A percentile compares a stretch with the other conserved stretches of the same genome.
Conservation (phyloP, 2,888 invertebrate species). For the Balanococcus diminutus region DNA sequence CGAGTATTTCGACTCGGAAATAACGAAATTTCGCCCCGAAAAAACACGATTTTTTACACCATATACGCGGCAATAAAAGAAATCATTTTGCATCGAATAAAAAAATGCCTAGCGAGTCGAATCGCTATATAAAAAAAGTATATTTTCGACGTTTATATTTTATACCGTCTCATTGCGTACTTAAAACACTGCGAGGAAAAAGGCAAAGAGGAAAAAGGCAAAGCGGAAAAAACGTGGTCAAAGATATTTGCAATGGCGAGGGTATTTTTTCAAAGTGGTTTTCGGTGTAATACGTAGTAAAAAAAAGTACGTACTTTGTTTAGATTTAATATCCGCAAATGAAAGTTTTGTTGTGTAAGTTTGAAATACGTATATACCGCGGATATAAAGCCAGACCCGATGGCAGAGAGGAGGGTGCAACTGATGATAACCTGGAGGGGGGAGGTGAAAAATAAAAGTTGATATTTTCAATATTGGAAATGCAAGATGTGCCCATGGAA, state of each 20-base stretch:
- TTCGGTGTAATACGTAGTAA: neutral
- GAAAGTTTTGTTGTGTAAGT: conserved; percentile 25
- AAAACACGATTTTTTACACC: neutral
- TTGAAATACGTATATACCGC: neutral
- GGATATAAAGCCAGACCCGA: neutral
- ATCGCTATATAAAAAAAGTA: neutral
- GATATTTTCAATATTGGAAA: conserved; percentile 16
- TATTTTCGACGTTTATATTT: neutral
- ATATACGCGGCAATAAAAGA: conserved; percentile 9
- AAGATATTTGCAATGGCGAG: neutral
- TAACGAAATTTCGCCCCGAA: neutral
- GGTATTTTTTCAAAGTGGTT: conserved; percentile 2
- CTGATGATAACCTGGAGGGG: neutral
- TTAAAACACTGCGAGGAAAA: neutral
- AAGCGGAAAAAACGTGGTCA: neutral
- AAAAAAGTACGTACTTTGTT: conserved; percentile 20
- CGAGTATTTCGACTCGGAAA: neutral
- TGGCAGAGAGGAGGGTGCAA: neutral
- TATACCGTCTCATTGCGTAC: neutral
- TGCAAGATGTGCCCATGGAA: conserved; percentile 19
- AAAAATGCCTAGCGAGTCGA: conserved; percentile 8
- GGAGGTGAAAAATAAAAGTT: neutral
- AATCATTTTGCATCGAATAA: conserved; percentile 29
- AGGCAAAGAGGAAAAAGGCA: neutral
- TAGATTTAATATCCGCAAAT: conserved; percentile 29